A percentile compares a stretch with the other conserved stretches of the same genome.
phyloP scores from a whole-genome alignment of 2,888 invertebrate genomes.

The Dusona sp. region DNA sequence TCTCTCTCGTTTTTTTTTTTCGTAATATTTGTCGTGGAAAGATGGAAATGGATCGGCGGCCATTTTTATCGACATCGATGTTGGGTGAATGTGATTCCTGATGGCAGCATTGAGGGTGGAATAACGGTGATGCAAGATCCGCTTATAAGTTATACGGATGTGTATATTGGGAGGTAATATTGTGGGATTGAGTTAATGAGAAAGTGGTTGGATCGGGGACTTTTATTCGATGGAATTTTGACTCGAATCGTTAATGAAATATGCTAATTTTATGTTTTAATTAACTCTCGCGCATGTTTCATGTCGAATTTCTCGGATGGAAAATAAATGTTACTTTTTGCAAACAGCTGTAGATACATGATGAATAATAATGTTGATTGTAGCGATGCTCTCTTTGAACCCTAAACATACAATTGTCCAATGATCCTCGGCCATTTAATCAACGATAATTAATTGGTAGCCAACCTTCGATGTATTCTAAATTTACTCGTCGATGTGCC shows the following conservation, averaged over 20 bases:
- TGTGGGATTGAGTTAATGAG: not conserved
- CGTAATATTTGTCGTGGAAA: not conserved
- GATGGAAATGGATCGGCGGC: not conserved
- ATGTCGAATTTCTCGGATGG: not conserved
- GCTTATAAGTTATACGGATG: not conserved
- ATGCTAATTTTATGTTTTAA: not conserved
- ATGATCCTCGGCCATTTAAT: constrained; percentile 24
- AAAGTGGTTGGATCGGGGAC: not conserved
- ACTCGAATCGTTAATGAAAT: not conserved
- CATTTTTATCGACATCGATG: not conserved
- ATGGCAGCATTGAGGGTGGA: not conserved
- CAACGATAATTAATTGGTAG: constrained; percentile 18
- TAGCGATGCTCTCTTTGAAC: not conserved
- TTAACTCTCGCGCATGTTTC: not conserved
- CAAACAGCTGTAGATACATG: not conserved
- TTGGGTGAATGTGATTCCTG: not conserved
- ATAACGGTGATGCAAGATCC: not conserved
- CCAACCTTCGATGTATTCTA: constrained; percentile 17
- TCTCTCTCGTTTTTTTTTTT: not conserved
- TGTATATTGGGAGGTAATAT: not conserved
- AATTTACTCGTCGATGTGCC: not conserved
- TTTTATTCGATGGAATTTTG: not conserved
- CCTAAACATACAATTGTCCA: constrained; percentile 13
- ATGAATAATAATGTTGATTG: constrained; percentile 6
- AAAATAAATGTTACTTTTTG: not conserved